Conservation (phyloP, 2,113 vertebrate species). For the Taxidea taxus region DNA sequence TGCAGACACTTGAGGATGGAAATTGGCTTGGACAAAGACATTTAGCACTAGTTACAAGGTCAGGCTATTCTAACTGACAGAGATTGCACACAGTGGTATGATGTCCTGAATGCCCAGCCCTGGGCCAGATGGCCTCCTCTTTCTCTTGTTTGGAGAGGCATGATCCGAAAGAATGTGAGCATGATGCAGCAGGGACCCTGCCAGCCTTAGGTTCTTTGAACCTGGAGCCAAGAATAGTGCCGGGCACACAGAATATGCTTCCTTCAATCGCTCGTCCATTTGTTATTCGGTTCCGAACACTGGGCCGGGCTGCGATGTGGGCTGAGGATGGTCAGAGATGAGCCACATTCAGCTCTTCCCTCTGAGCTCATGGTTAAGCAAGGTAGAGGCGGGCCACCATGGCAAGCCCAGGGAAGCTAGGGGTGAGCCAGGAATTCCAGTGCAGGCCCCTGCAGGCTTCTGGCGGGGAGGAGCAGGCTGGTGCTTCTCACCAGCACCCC, state of each 20-base stretch:
- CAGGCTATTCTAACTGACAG: constrained; percentile 65
- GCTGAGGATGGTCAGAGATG: background rate
- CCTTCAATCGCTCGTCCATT: background rate
- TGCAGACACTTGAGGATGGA: constrained; percentile 66
- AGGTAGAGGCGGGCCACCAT: background rate
- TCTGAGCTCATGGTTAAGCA: fast-evolving
- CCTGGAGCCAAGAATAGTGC: background rate
- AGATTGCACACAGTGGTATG: constrained; percentile 46
- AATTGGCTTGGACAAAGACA: constrained; percentile 72
- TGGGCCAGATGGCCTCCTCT: background rate
- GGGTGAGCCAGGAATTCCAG: background rate
- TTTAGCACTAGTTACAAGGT: constrained; percentile 71
- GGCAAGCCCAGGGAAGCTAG: background rate
- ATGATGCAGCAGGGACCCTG: background rate
- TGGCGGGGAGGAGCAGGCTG: fast-evolving
- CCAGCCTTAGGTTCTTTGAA: background rate
- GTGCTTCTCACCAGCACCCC: background rate
- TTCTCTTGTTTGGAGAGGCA: background rate
- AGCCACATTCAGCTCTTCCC: background rate
- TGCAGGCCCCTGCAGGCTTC: fast-evolving
- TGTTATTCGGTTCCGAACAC: background rate
- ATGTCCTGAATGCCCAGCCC: background rate
- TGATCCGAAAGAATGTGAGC: background rate
- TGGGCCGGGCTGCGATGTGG: background rate
- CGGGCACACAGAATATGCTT: background rate